Conservation (phyloP, 2,797 vertebrate genomes). For the Enteromius paludinosus region DNA sequence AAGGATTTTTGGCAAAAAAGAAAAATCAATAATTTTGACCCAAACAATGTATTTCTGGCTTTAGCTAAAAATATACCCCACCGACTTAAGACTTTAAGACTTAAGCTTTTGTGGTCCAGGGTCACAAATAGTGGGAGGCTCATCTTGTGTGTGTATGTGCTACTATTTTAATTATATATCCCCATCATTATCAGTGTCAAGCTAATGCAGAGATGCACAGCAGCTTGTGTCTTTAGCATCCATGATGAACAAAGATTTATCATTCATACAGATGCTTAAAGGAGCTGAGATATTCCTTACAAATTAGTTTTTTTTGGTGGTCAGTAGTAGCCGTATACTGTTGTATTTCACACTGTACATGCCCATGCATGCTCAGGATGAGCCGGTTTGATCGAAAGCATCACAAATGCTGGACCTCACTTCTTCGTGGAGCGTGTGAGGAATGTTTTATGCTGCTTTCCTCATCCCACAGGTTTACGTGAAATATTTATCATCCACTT, state of each 20-base stretch:
- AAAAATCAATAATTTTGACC: too few species aligned
- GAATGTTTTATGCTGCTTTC: conserved; percentile 16
- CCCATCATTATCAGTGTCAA: neutral
- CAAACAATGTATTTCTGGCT: too few species aligned
- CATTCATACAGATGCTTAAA: neutral
- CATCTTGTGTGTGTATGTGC: neutral
- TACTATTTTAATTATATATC: neutral
- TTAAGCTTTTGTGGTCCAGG: too few species aligned
- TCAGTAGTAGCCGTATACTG: neutral
- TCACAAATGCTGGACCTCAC: conserved; percentile 16
- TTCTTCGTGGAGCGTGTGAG: conserved; percentile 22
- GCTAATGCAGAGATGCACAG: neutral
- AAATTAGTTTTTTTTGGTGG: neutral
- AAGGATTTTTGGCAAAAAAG: too few species aligned
- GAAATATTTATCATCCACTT: conserved; percentile 27
- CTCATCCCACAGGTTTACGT: conserved; percentile 15
- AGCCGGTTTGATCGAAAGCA: conserved; percentile 13
- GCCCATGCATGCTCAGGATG: neutral
- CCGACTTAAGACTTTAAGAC: too few species aligned
- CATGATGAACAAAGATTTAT: neutral
- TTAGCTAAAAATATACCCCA: too few species aligned
- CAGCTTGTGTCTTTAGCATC: neutral
- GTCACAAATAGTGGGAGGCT: neutral
- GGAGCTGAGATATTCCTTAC: neutral
- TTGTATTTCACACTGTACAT: neutral